phyloP scores from a whole-genome alignment of 2,888 invertebrate genomes.

The Mechanitis mazaeus region DNA sequence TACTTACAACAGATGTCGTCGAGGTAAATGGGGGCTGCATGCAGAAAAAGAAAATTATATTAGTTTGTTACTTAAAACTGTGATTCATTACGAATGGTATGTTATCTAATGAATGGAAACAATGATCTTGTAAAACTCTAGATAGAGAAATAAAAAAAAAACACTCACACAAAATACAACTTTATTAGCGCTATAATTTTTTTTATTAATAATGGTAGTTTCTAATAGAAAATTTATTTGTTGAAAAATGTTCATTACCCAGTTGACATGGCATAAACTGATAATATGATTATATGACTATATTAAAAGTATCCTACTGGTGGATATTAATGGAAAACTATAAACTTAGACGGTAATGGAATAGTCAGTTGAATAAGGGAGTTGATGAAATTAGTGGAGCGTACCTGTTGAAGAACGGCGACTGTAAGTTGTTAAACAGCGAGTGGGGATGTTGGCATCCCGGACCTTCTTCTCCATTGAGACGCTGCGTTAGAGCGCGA shows the following conservation, averaged over 20 bases:
- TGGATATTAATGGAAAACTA: slow-evolving; percentile 1
- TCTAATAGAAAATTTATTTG: background rate
- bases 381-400: slow-evolving; percentile 6
- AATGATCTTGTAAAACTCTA: background rate
- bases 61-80: background rate
- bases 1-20: slow-evolving; percentile 73
- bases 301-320: background rate
- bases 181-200: background rate
- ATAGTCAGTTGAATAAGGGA: background rate
- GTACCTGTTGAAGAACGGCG: slow-evolving; percentile 74
- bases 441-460: slow-evolving; percentile 71
- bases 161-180: slow-evolving; percentile 7
- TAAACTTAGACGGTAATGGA: background rate
- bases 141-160: background rate
- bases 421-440: slow-evolving; percentile 70
- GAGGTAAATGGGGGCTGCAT: slow-evolving; percentile 75
- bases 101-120: background rate
- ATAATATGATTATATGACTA: background rate
- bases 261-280: slow-evolving; percentile 5
- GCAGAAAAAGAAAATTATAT: slow-evolving; percentile 50
- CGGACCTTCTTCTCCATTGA: slow-evolving; percentile 88
- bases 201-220: no score
- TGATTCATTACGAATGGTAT: background rate
- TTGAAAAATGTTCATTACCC: background rate
- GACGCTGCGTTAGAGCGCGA: slow-evolving; percentile 87